Evolutionary conservation across 2,797 vertebrate genomes (phyloP).

Genomic region (Serranus cabrilla): DNA sequence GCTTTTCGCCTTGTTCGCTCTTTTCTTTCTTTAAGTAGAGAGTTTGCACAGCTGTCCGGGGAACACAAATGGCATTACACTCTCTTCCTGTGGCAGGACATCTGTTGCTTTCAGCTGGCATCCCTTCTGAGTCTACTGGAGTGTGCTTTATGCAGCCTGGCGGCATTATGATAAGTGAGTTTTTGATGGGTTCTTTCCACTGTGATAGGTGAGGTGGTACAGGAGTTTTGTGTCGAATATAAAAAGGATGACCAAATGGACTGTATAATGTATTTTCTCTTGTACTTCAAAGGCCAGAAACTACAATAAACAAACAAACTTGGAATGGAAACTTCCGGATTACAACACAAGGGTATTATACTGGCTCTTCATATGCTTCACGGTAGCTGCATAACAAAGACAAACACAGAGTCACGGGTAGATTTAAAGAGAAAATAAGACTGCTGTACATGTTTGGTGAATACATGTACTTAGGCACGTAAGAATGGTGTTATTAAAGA

Average conservation of each 20-base stretch:
- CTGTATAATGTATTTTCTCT: background rate
- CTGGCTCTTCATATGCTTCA: background rate
- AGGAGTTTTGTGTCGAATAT: background rate
- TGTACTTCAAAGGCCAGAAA: background rate
- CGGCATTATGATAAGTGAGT: slow-evolving; percentile 43
- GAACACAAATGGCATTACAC: slow-evolving; percentile 62
- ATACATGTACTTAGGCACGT: background rate
- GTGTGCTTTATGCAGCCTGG: slow-evolving; percentile 51
- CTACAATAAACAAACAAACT: background rate
- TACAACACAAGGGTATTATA: slow-evolving; percentile 33
- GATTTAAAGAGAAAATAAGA: slow-evolving; percentile 11
- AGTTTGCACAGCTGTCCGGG: slow-evolving; percentile 70
- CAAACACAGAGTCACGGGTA: background rate
- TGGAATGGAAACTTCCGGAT: slow-evolving; percentile 1
- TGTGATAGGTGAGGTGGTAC: slow-evolving; percentile 2
- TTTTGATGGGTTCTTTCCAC: background rate
- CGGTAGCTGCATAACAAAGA: background rate
- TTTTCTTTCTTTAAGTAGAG: slow-evolving; percentile 48
- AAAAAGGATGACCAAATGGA: slow-evolving; percentile 13
- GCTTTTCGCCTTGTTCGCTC: slow-evolving; percentile 40
- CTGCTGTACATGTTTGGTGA: background rate
- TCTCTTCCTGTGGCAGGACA: slow-evolving; percentile 69
- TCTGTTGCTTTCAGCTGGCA: slow-evolving; percentile 75
- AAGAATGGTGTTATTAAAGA: slow-evolving; percentile 1
- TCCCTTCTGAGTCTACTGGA: slow-evolving; percentile 36